These are phyloP conservation scores for Coilia nasus DNA, from an alignment of 2,797 vertebrate genomes.

Conservation along the genomic window DNA sequence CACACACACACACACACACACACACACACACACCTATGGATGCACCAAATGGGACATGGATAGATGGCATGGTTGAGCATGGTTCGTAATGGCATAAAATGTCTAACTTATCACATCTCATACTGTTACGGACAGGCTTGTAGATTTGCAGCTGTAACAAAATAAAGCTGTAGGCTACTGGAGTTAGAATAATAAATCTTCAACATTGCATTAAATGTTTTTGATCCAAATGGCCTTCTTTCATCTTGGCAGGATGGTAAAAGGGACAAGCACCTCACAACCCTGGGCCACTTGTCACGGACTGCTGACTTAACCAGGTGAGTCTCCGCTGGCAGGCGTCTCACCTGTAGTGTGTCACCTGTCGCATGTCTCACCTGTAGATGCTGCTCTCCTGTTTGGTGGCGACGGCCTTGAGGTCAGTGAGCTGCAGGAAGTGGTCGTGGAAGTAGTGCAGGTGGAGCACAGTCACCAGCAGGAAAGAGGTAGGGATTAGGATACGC, in stretches of 20 bases:
- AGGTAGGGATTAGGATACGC: constrained; percentile 93
- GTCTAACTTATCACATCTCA: neutral
- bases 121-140: neutral
- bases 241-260: neutral
- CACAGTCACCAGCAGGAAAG: constrained; percentile 93
- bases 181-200: neutral
- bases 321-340: no score
- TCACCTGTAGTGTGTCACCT: no score
- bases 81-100: neutral
- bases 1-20: no score
- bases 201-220: no score
- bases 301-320: no score
- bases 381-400: constrained; percentile 93
- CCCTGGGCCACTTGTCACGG: no score
- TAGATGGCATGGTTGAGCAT: neutral
- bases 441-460: constrained; percentile 99
- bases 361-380: constrained; percentile 84
- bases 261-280: neutral
- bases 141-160: neutral
- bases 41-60: neutral
- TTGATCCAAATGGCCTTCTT: no score
- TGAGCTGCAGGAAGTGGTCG: constrained; percentile 91
- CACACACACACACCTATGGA: neutral
- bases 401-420: constrained; percentile 92
- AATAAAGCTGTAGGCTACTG: neutral